Evolutionary conservation across 2,888 invertebrate species (phyloP), one percentile per base, ranked within the genome.

Genomic region (Desoria tigrina): DNA sequence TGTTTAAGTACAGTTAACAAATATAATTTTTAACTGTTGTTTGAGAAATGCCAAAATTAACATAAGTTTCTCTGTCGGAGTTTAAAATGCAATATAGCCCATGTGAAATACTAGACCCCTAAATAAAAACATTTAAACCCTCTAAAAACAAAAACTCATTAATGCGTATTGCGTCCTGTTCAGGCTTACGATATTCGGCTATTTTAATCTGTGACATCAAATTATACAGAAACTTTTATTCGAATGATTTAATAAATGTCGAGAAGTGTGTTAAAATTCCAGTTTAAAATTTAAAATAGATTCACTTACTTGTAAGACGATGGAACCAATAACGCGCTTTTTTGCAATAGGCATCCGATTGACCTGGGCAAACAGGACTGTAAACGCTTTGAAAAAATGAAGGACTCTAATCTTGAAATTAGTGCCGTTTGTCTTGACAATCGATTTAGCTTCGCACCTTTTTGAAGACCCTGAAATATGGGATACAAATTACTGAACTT

Each of bases 361-460:
- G 85, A 85, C 37, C 82, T 83, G 0, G 88, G 89, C 32, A 79
- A 62, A 37, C 65, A 74, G 0, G 86, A 85, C 75, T 87, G 87
- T 2, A 86, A 84, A 42, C 91, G 78, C 6, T 87, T 85, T 7
- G 91, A 91, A 79, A 92, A 92, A 57, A 92, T 83, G 84, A 92
- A 87, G 74, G 89, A 88, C 79, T 92, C 92, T 9, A 92, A 80
- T 69, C 91, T 88, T 0, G 90, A 90, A 0, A 92, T 89, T 42
- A 92, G 79, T 76, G 91, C 89, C 0, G 91, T 91, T 79, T 91
- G 89, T 0, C 92, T 84, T 21, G 91, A 90, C 59, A 92, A 79
- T 7, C 92, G 83, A 77, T 92, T 91, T 27, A 92, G 80, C 1
- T 90, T 90, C 0, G 92, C 80, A n/a, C 79, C 79, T 64, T 78